Evolutionary conservation across 2,113 vertebrate genomes (phyloP), one percentile per base, ranked within the genome.

Genomic region (Leptobrachium ailaonicum): DNA sequence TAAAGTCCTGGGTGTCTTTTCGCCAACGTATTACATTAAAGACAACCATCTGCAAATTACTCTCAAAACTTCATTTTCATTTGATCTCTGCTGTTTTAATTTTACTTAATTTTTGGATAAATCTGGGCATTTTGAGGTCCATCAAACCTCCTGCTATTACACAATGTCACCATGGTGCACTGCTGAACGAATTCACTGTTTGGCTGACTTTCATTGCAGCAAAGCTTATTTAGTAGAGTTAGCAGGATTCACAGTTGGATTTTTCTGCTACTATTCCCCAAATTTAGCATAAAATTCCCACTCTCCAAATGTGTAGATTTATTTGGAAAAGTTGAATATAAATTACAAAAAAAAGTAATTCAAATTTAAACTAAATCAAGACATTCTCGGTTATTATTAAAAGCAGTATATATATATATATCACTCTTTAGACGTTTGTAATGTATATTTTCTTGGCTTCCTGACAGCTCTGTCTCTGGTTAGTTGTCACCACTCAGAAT

Each of bases 111-210:
- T 14, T 62, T 62, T 14, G 13, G 60, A 62, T 5, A 62, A 12
- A 10, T 5, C 11, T 62, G 3, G 4, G 50, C n/a, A 13, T 62
- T 20, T 13, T 64, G 47, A 8, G 47, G 62, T 9, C 20, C 20
- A 32, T 32, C 20, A 32, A 32, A 40, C 10, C 32, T 68, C n/a
- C n/a, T 71, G 56, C 13, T 10, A 45, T 20, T 45, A 44, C 44
- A 45, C 8, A 71, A 14, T 71, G 44, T 20, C 44, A 32, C 43
- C n/a, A 50, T 42, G 40, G 6, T 66, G 47, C 2, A 32, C 20
- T 32, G 14, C 63, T 80, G n/a, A 80, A 53, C 12, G 40, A 58
- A 41, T 1, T 14, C 75, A 44, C 50, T 76, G 64, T 76, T 50
- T 42, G 45, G 56, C 10, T 60, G 6, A 60, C 1, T 11, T 60